Evolutionary conservation across 2,113 vertebrate genomes (phyloP), one percentile per base, ranked within the genome.

Genomic region (Channa maculata): DNA sequence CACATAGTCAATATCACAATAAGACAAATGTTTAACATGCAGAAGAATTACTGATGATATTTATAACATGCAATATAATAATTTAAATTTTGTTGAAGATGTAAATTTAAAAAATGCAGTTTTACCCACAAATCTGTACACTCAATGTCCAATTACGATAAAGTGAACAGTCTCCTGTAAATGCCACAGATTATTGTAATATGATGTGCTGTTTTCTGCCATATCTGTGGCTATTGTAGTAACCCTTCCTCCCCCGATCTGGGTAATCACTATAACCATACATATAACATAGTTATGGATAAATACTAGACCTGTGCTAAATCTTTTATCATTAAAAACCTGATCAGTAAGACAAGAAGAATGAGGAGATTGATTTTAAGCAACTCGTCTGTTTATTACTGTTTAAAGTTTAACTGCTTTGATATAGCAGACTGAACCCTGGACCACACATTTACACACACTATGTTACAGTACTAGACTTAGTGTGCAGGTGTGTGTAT

Each of bases 361-460:
- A 5, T 9, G 10, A 12, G 1, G 11, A 52, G 15, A 72, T 24
- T 24, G 41, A 59, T 59, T n/a, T 24, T 33, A 8, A 46, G 37
- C 53, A 70, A 65, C 49, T 72, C 52, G 0, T 63, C 58, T 59
- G 55, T 84, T 86, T 79, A 77, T 83, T 71, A 43, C 5, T 0
- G 84, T 82, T 83, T 89, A 91, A 91, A 85, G 74, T 82, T 88
- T 80, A 91, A 89, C 89, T 38, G 4, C n/a, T 60, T 61, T 51
- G 55, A 69, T 60, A 34, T 49, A 75, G 66, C 75, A 70, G 61
- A 68, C 46, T 91, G 88, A 84, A 87, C 88, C 65, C 86, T 88
- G 88, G 71, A 91, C 86, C 61, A 79, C 37, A 51, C 58, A 63
- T 33, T 41, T 60, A 71, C 51, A 72, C 43, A 58, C 50, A 43